A percentile compares a stretch with the other conserved stretches of the same genome.
Conservation (phyloP, 2,113 vertebrate species). For the Laticauda colubrina region DNA sequence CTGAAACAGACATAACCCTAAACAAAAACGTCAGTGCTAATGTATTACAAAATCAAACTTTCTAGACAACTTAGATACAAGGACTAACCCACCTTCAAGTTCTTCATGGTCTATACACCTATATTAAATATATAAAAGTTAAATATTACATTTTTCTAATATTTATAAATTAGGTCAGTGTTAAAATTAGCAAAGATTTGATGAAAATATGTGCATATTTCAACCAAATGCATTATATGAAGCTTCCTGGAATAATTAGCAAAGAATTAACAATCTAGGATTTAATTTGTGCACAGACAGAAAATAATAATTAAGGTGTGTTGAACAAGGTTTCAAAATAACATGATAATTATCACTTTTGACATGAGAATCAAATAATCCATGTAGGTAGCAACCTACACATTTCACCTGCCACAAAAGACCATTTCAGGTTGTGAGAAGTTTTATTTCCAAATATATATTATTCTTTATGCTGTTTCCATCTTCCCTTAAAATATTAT, state of each 20-base stretch:
- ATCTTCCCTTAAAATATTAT: background rate
- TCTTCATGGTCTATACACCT: background rate
- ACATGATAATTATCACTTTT: background rate
- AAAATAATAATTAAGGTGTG: background rate
- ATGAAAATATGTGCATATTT: background rate
- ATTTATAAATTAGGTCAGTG: background rate
- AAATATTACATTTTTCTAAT: background rate
- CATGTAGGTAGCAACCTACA: background rate
- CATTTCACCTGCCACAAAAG: background rate
- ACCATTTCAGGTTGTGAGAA: background rate
- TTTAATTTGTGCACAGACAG: background rate
- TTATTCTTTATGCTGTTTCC: background rate
- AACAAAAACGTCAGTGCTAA: background rate
- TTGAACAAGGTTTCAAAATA: background rate
- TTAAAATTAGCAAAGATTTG: background rate
- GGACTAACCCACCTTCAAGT: background rate
- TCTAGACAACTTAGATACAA: background rate
- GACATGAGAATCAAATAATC: background rate
- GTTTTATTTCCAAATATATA: background rate
- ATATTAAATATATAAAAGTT: background rate
- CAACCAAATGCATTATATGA: background rate
- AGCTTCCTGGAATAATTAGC: background rate
- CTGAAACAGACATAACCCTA: background rate
- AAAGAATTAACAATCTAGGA: background rate
- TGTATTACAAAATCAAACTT: background rate